Evolutionary conservation across 2,888 invertebrate genomes (phyloP).

Genomic region (Diaperis boleti): DNA sequence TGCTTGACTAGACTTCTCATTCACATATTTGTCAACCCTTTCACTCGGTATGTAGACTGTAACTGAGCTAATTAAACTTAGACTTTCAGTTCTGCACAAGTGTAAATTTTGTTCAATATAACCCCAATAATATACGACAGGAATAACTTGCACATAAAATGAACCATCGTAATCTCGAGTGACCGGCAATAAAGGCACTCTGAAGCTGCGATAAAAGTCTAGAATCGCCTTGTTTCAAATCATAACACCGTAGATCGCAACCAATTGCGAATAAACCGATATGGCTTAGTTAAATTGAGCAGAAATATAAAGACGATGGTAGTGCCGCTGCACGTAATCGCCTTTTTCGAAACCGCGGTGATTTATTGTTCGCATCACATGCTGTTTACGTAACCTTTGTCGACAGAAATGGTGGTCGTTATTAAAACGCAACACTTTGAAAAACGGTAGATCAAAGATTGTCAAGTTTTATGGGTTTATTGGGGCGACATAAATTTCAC

Average conservation of each 20-base stretch:
- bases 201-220: constrained; percentile 43
- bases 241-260: constrained; percentile 49
- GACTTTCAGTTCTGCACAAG: background rate
- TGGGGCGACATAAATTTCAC: no score
- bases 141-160: constrained; percentile 39
- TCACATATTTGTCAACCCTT: no score
- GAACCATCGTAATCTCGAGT: constrained; percentile 36
- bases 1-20: no score
- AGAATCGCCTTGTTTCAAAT: constrained; percentile 45
- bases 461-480: no score
- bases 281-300: constrained; percentile 55
- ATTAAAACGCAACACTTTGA: no score
- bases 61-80: background rate
- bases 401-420: constrained; percentile 33
- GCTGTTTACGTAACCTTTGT: constrained; percentile 37
- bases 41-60: no score
- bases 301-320: constrained; percentile 50
- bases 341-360: constrained; percentile 37
- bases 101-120: constrained; percentile 31
- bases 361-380: constrained; percentile 39
- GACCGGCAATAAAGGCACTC: constrained; percentile 42
- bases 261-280: constrained; percentile 54
- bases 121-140: constrained; percentile 31
- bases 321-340: constrained; percentile 36
- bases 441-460: no score